Evolutionary conservation across 1,140 invertebrate species (phyloP), one percentile per base, ranked within the genome.

Genomic region (Potamilus streckersoni): DNA sequence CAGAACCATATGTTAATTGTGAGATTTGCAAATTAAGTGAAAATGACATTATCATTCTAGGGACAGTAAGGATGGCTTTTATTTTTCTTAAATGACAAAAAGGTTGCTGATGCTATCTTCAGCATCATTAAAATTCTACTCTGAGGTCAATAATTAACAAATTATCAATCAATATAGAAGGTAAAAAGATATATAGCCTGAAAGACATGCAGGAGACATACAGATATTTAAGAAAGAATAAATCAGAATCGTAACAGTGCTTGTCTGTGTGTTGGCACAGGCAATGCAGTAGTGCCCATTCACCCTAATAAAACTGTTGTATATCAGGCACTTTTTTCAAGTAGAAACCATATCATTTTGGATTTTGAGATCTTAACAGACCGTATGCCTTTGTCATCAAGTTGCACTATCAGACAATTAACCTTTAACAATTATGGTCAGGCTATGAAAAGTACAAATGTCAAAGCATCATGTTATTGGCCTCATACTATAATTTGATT

Each of bases 341-440:
- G 69, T 1, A 65, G 73, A 70, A 73, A 69, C 62, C 69, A 56
- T 61, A 79, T 79, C 13, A 74, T 74, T 0, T 65, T 79, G 38
- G 74, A 79, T 55, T 76, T 79, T 68, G 70, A 76, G 64, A 13
- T 79, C 19, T 67, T 75, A 68, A 70, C 64, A 66, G 70, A 55
- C 19, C 74, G 76, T 60, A 71, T 57, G 20, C 76, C 76, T 19
- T 79, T 79, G 76, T 69, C 76, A 79, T 69, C 79, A 75, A 65
- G 17, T 57, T 49, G 38, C 38, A 49, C 38, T 49, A 6, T 49
- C 38, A 49, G 38, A 49, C 6, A 49, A 69, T 31, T 78, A 19
- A 74, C 71, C 13, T 80, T 80, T 49, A 76, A 80, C 38, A 67
- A 77, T n/a, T 73, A 70, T 55, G 57, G 65, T 16, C 63, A 67